phyloP scores from a whole-genome alignment of 2,797 vertebrate species.

The Rachycentron canadum region DNA sequence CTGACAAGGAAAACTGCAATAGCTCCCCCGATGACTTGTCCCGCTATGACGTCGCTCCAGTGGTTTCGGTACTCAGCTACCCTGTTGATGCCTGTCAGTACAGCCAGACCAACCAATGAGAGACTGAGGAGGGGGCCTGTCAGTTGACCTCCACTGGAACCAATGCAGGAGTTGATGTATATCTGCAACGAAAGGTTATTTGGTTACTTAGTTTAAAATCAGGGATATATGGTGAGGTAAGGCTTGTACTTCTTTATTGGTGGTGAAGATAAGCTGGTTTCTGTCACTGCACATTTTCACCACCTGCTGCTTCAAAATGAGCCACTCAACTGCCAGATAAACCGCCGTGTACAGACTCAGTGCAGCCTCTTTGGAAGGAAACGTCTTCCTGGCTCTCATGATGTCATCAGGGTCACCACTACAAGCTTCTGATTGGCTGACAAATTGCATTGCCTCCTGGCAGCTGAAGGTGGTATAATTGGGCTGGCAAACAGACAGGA shows the following conservation, averaged over 20 bases:
- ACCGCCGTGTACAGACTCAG: slow-evolving; percentile 92
- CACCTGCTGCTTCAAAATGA: neutral
- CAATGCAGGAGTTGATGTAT: slow-evolving; percentile 92
- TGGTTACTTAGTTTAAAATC: too few species aligned
- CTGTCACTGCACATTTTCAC: neutral
- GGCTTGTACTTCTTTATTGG: too few species aligned
- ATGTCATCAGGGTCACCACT: slow-evolving; percentile 91
- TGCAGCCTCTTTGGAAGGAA: slow-evolving; percentile 95
- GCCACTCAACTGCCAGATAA: slow-evolving; percentile 93
- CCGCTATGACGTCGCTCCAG: slow-evolving; percentile 94
- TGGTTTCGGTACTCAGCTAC: slow-evolving; percentile 96
- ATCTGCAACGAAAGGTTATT: slow-evolving; percentile 50
- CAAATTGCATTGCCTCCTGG: slow-evolving; percentile 87
- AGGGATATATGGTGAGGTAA: too few species aligned
- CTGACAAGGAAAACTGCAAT: slow-evolving; percentile 88
- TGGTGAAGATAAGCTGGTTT: too few species aligned
- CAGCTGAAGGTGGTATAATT: slow-evolving; percentile 94
- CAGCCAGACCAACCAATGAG: slow-evolving; percentile 91
- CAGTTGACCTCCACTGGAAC: slow-evolving; percentile 90
- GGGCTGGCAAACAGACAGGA: slow-evolving; percentile 87
- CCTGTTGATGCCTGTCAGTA: slow-evolving; percentile 94
- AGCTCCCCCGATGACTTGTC: slow-evolving; percentile 91
- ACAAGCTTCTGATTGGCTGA: slow-evolving; percentile 91
- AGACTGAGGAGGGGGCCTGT: slow-evolving; percentile 92
- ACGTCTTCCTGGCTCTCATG: slow-evolving; percentile 91